Conservation (phyloP, 2,888 invertebrate genomes). For the Odontocolon sp. region DNA sequence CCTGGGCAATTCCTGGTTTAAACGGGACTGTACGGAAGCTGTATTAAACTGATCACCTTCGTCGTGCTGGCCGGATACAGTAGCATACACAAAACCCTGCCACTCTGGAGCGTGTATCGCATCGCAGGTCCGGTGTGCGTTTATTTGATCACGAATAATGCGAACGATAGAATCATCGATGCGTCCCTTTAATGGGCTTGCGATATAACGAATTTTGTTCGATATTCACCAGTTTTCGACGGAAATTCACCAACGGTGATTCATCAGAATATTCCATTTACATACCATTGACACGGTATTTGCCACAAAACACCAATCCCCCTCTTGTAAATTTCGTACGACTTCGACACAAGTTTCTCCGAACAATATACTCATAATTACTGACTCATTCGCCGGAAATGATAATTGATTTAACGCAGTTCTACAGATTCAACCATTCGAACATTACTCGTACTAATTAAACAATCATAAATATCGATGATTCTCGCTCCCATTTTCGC, state of each 20-base stretch:
- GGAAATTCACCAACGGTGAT: slow-evolving; percentile 11
- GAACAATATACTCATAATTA: background rate
- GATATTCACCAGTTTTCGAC: background rate
- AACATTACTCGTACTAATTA: no score
- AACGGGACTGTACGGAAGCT: no score
- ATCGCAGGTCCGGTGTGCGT: no score
- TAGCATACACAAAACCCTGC: no score
- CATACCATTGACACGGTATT: background rate
- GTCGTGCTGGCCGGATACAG: no score
- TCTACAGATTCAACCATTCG: no score
- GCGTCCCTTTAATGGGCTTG: slow-evolving; percentile 25
- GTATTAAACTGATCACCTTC: no score
- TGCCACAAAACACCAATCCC: background rate
- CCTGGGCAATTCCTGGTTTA: no score
- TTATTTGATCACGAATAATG: slow-evolving; percentile 16
- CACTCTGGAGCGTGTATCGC: no score
- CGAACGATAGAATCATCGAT: slow-evolving; percentile 34
- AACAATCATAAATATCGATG: no score
- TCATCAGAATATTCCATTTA: background rate
- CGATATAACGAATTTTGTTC: slow-evolving; percentile 33
- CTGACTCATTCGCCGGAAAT: background rate
- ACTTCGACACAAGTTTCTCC: background rate
- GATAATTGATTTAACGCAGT: background rate
- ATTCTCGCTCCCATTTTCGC: no score
- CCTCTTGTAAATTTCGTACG: background rate